Evolutionary conservation across 2,113 vertebrate genomes (phyloP).

Genomic region (Riparia riparia): DNA sequence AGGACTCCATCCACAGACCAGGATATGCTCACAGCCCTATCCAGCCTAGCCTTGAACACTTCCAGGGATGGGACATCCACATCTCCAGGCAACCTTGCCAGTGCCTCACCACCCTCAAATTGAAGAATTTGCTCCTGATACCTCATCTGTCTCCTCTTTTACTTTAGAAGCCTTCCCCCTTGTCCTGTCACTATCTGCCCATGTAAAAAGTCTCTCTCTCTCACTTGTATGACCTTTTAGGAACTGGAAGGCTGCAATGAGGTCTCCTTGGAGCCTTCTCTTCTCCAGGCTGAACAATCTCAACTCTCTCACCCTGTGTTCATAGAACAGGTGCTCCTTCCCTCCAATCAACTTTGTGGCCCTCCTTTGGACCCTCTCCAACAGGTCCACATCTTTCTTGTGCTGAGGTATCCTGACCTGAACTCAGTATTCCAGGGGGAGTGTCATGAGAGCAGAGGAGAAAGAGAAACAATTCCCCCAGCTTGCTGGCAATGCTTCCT

Average conservation of each 20-base stretch:
- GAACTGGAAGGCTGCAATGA: neutral
- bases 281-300: neutral
- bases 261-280: neutral
- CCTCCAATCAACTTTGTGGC: neutral
- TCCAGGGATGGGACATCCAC: neutral
- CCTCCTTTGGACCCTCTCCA: neutral
- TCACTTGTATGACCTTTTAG: neutral
- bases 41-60: neutral
- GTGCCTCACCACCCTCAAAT: neutral
- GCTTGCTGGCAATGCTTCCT: neutral
- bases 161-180: neutral
- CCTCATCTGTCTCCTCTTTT: neutral
- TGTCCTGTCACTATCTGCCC: neutral
- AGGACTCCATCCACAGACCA: neutral
- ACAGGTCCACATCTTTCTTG: neutral
- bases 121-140: neutral
- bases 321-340: neutral
- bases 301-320: neutral
- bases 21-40: neutral
- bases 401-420: neutral
- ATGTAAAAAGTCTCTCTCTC: rapidly evolving
- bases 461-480: neutral
- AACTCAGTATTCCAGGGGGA: neutral
- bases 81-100: neutral
- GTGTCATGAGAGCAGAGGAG: neutral